These are phyloP conservation scores for Limenitis camilla DNA, from an alignment of 2,888 invertebrate genomes.

Conservation along the genomic window DNA sequence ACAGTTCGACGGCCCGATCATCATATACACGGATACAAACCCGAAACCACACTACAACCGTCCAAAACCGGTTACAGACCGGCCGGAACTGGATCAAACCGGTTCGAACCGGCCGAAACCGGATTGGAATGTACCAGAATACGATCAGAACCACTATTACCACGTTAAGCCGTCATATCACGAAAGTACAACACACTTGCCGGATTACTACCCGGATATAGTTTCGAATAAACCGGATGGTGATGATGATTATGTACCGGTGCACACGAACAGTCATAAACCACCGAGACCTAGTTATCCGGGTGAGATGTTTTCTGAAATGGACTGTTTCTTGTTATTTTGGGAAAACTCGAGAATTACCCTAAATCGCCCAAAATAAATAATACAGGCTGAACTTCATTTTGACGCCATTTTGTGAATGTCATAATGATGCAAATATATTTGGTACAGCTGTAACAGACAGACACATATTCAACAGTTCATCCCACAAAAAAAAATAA, in stretches of 20 bases:
- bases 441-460: background rate
- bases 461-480: too few relatives aligned
- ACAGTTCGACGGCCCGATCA: slow-evolving; percentile 65
- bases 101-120: slow-evolving; percentile 40
- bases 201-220: slow-evolving; percentile 46
- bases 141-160: slow-evolving; percentile 50
- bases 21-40: slow-evolving; percentile 63
- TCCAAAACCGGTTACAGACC: slow-evolving; percentile 33
- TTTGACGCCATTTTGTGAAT: background rate
- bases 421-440: background rate
- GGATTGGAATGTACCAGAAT: slow-evolving; percentile 41
- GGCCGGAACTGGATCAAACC: slow-evolving; percentile 34
- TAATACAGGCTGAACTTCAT: too few relatives aligned
- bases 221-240: slow-evolving; percentile 35
- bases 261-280: slow-evolving; percentile 47
- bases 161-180: slow-evolving; percentile 70
- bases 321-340: slow-evolving; percentile 20
- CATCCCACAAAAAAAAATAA: too few relatives aligned
- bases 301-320: slow-evolving; percentile 50
- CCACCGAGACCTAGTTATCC: slow-evolving; percentile 60
- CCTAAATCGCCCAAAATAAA: too few relatives aligned
- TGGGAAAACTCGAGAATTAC: slow-evolving; percentile 23
- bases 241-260: slow-evolving; percentile 68
- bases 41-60: slow-evolving; percentile 48
- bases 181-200: slow-evolving; percentile 51